These are phyloP conservation scores for Ormyrus rosae DNA, from an alignment of 2,888 invertebrate genomes.

Conservation along the genomic window DNA sequence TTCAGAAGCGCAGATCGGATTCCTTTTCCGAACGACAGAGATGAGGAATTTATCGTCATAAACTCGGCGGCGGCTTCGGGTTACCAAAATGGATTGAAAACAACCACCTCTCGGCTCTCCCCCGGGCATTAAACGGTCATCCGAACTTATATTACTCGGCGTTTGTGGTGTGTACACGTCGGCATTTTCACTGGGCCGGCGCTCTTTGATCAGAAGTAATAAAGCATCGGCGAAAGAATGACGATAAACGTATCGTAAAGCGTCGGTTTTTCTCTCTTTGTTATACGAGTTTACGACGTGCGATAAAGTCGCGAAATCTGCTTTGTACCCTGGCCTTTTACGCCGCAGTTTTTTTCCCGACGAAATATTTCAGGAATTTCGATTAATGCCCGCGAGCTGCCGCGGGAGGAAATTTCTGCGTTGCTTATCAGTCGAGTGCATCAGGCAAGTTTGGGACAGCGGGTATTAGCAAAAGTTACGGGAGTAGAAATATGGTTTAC, in stretches of 20 bases:
- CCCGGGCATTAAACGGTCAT: slow-evolving; percentile 28
- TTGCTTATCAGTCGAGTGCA: no score
- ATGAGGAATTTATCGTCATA: slow-evolving; percentile 55
- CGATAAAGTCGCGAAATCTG: slow-evolving; percentile 13
- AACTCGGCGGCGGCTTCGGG: slow-evolving; percentile 40
- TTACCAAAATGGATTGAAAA: slow-evolving; percentile 52
- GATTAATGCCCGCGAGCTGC: not conserved
- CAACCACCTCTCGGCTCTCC: slow-evolving; percentile 16
- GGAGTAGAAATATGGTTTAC: slow-evolving; percentile 19
- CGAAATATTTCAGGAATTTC: slow-evolving; percentile 30
- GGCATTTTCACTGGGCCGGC: not conserved
- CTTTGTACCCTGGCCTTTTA: not conserved
- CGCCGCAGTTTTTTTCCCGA: not conserved
- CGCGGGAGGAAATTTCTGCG: no score
- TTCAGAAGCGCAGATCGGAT: slow-evolving; percentile 50
- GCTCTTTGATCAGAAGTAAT: slow-evolving; percentile 36
- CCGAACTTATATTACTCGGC: slow-evolving; percentile 23
- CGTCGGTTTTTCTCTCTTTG: not conserved
- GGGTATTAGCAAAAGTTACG: slow-evolving; percentile 9
- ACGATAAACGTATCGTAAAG: slow-evolving; percentile 44
- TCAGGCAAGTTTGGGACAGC: not conserved
- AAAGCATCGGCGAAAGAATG: slow-evolving; percentile 44
- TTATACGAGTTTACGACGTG: not conserved
- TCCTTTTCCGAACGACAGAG: slow-evolving; percentile 35
- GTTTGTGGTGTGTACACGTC: slow-evolving; percentile 1